A percentile compares a stretch with the other conserved stretches of the same genome.
phyloP scores from a whole-genome alignment of 1,140 invertebrate species.

The Hylyphantes graminicola region DNA sequence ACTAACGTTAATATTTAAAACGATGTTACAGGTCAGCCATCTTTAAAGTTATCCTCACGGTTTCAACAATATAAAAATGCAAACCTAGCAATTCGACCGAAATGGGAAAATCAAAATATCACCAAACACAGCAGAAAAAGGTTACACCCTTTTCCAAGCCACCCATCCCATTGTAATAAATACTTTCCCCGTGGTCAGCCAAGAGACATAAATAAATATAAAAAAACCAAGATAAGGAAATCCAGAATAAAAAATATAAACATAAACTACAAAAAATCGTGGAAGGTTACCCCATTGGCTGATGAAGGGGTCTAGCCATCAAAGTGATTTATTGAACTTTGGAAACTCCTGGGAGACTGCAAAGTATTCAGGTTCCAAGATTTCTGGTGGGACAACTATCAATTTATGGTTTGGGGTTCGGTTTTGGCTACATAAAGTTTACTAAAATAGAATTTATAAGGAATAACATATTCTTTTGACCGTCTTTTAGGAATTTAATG shows the following conservation, averaged over 20 bases:
- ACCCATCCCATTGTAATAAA: not conserved
- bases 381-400: conserved; percentile 33
- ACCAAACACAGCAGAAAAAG: not conserved
- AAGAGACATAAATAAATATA: too few species aligned
- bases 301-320: conserved; percentile 36
- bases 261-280: too few species aligned
- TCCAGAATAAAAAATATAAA: too few species aligned
- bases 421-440: too few species aligned
- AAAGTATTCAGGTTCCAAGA: conserved; percentile 33
- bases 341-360: conserved; percentile 34
- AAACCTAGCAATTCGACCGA: not conserved
- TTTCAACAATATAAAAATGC: not conserved
- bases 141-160: not conserved
- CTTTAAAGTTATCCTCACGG: too few species aligned
- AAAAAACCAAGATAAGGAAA: not conserved
- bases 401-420: conserved; percentile 16
- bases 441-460: too few species aligned
- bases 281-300: not conserved
- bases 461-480: too few species aligned
- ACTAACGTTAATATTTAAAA: too few species aligned
- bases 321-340: conserved; percentile 47
- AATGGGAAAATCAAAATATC: not conserved
- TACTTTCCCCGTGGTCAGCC: not conserved
- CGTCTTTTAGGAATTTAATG: too few species aligned
- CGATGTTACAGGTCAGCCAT: too few species aligned